Evolutionary conservation across 1,140 invertebrate genomes (phyloP), one percentile per base, ranked within the genome.

Genomic region (Brachionus koreanus): DNA sequence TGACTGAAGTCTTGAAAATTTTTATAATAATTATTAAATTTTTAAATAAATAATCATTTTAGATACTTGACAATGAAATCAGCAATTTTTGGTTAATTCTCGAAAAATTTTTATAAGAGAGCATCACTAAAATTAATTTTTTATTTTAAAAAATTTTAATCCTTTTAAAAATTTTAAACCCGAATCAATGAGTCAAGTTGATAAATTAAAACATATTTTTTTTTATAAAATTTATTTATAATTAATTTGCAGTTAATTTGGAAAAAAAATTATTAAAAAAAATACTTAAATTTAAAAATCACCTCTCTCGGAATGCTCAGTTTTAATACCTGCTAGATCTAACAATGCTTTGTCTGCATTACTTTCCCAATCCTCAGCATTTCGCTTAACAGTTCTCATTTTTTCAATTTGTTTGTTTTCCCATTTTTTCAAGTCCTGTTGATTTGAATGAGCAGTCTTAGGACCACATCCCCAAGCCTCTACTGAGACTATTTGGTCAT

Each of bases 281-380:
- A 5, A 23, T 33, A 33, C 1, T 46, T 46, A 46, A 33, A 52
- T 52, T 61, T 52, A 77, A 49, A 79, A 79, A 43, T 79, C 76
- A 25, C 46, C 76, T 61, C 76, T 61, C 39, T 79, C 76, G n/a
- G 76, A 79, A 79, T 79, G 76, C 12, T 79, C 76, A 25, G 76
- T 79, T 61, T 61, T 79, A 42, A 79, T 65, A 25, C 76, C 76
- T 16, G 76, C 76, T 33, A 79, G 76, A 79, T 79, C 76, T 10
- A 79, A 25, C 39, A 79, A 10, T 39, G 76, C 76, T 79, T 79
- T 79, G 16, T 79, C 76, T 13, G 76, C 76, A 61, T 65, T 13
- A 43, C 23, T 65, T 2, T 19, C 12, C 76, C 76, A 79, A 23
- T 65, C 76, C n/a, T 79, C 76, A n/a, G 76, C 49, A 29, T 61